Base-by-base conservation (phyloP, 1,140 invertebrate genomes). In the Lordiphosa clarofinis region DNA sequence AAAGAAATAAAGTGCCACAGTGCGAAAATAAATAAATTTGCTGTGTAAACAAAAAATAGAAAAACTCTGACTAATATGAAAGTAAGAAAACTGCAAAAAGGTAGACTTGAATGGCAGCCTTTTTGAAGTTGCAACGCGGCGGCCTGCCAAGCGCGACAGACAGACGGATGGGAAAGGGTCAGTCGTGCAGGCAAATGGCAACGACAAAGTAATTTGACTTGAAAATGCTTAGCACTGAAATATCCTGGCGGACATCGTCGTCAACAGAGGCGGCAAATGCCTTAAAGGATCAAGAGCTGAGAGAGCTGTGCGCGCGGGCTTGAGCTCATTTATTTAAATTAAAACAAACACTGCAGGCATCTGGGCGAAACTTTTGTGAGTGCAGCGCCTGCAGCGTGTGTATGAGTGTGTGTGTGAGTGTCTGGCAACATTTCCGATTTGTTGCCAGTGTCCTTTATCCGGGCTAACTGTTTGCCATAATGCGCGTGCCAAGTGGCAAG, bases 301-400 rank as follows among this genome's bases (percentile, higher is more conserved):
- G 69, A 72, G 69, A 65, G 64, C 64, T 72, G 21, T 21, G 21
- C 3, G 21, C 21, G 21, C 2, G 21, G 21, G 21, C 82, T 86
- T 86, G 86, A 86, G 81, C 81, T 86, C 82, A 86, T 86, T 86
- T 86, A 86, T 86, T 86, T 86, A 86, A 86, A 86, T 86, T 86
- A 86, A 87, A 86, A 82, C 75, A 86, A 86, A 86, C 82, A 86
- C 82, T 82, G 75, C 72, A 68, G 73, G 72, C 69, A 76, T 56
- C 71, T 67, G 75, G 64, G 61, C 63, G 54, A 70, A 57, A 24
- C 28, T 39, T 46, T 46, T 46, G 46, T 31, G 31, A 46, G 24
- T 37, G 55, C 56, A 33, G 4, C 19, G 10, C 21, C n/a, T 13
- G 33, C 53, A 43, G 13, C 15, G 31, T 43, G 33, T 11, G 40